Base-by-base conservation (phyloP, 2,888 invertebrate species). In the Fabriciana adippe region DNA sequence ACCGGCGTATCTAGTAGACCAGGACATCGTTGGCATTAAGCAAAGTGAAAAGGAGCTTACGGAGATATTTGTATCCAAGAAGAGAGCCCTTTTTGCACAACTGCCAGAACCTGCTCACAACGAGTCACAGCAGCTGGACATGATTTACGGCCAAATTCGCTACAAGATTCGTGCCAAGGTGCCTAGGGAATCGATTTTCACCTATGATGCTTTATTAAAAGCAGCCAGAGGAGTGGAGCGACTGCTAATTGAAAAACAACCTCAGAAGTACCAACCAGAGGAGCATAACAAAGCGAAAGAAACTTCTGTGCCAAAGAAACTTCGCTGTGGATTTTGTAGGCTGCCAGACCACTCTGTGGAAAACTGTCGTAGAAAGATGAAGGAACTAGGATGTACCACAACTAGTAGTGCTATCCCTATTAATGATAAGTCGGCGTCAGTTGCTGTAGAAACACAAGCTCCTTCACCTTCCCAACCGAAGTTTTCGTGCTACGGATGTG, bases 401-500 rank as follows among this genome's bases (percentile, higher is more conserved):
- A 16, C 11, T 54, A 13, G 41, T 56, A 61, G n/a, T 45, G 16
- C 8, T 13, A 48, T n/a, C 3, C 15, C n/a, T 48, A 1, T n/a
- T 0, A 4, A n/a, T 11, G 1, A 0, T 48, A 48, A 48, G n/a
- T 13, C 48, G n/a, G n/a, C 48, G 15, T 14, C 61, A 2, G 15
- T 13, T 4, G 53, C 26, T 11, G 53, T 54, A 35, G n/a, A 1
- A 13, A 60, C 65, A 3, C 67, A 68, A 62, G 55, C 65, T 13
- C 71, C 69, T 21, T 64, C 71, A 8, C 69, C 69, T 2, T 67
- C 66, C 8, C 14, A 51, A 6, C 64, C 73, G 0, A 68, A 62
- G 14, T 66, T 67, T 35, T 53, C 41, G 0, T 71, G 74, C 26
- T 74, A 74, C 26, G 72, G 72, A 15, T 74, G 74, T 51, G 72